These are phyloP conservation scores for Coelopa pilipes DNA, from an alignment of 2,888 invertebrate species.

Conservation along the genomic window DNA sequence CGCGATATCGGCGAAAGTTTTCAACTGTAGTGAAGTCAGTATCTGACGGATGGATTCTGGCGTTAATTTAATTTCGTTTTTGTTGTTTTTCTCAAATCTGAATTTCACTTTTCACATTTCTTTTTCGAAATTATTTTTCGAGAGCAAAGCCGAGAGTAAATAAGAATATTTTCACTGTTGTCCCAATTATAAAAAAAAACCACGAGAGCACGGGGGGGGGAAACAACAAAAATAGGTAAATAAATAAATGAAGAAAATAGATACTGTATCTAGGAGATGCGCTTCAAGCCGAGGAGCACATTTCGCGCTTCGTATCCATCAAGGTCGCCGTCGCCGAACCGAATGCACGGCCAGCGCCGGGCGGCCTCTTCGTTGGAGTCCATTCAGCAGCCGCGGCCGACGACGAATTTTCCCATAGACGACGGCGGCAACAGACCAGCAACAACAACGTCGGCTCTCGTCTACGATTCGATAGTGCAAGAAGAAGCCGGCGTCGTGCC, in stretches of 20 bases:
- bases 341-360: conserved; percentile 54
- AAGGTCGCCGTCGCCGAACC: conserved; percentile 67
- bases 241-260: too few species aligned
- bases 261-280: conserved; percentile 25
- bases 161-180: background rate
- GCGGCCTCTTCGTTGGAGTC: conserved; percentile 50
- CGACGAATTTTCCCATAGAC: conserved; percentile 38
- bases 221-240: background rate
- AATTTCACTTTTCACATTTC: conserved; percentile 21
- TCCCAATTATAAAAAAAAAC: too few species aligned
- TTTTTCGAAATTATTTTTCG: conserved; percentile 14
- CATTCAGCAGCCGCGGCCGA: conserved; percentile 34
- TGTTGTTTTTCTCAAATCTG: background rate
- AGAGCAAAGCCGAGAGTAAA: too few species aligned
- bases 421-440: background rate
- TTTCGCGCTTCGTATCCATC: conserved; percentile 66
- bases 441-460: conserved; percentile 17
- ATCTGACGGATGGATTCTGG: background rate
- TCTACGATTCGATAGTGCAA: conserved; percentile 30
- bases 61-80: conserved; percentile 2
- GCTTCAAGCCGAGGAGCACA: conserved; percentile 36
- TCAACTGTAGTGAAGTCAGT: background rate
- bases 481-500: conserved; percentile 12
- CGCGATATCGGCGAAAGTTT: conserved; percentile 21
- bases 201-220: background rate